Evolutionary conservation across 30 jellyfish, hydroid and myxozoan genomes (phyloP).

Genomic region (Hydra vulgaris): DNA sequence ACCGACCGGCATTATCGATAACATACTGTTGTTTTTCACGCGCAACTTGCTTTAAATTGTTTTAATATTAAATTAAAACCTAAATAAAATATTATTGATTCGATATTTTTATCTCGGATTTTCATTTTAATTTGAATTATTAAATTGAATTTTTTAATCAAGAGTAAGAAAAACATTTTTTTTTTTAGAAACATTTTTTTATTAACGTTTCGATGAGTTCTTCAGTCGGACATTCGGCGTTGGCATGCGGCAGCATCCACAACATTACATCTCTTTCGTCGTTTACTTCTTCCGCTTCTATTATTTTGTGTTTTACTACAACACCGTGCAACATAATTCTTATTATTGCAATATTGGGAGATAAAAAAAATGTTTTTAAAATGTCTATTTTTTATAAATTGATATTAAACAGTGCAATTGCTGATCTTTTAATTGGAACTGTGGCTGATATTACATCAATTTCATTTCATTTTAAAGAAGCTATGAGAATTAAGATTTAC

Average conservation of each 20-base stretch:
- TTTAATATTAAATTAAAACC: no score
- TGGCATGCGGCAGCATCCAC: constrained; percentile 14
- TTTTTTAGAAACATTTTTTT: no score
- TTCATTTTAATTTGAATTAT: no score
- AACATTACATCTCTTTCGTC: background rate
- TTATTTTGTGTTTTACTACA: background rate
- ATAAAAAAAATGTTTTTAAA: background rate
- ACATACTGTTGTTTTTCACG: no score
- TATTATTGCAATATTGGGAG: background rate
- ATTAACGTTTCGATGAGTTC: no score
- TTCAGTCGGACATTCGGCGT: no score
- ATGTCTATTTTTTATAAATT: background rate
- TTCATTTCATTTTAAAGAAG: constrained; percentile 18
- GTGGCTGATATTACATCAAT: constrained; percentile 5
- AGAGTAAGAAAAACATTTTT: no score
- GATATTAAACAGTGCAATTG: constrained; percentile 14
- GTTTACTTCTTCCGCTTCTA: constrained; percentile 2
- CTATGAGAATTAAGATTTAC: constrained; percentile 8
- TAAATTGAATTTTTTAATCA: no score
- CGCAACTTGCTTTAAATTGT: no score
- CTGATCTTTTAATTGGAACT: constrained; percentile 11
- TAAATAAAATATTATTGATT: no score
- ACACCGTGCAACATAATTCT: background rate
- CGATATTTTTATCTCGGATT: no score
- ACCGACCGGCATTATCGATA: no score